Base-by-base conservation (phyloP, 2,113 vertebrate genomes). In the Chaetops frenatus region DNA sequence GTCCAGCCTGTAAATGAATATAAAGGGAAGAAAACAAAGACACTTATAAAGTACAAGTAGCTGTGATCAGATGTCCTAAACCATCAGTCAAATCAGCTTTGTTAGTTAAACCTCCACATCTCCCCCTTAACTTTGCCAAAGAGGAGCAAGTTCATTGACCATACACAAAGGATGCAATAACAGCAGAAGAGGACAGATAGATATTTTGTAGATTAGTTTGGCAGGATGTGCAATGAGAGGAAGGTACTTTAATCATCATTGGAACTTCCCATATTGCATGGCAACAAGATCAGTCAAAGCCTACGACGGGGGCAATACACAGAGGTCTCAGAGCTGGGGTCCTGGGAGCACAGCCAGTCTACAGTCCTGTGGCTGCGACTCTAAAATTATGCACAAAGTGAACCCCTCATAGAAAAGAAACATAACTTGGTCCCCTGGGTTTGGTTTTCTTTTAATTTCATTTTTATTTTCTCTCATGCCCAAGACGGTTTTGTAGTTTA, bases 1-100 rank as follows among this genome's bases (percentile, higher is more conserved):
- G 99, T 99, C 99, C 99, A 99, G 98, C 99, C 99, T 99, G 99
- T 96, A 98, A 98, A 98, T 98, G 98, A 98, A 98, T 98, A 98
- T 98, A 98, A 98, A 98, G 98, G 98, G 98, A 99, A 99, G 98
- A 98, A 98, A 97, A 99, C 97, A 99, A 96, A 98, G 98, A 98
- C 97, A 98, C 98, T 98, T 97, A 98, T 98, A 98, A 99, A 98
- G 97, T 98, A 97, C 92, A 98, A 97, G 97, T 97, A 96, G 94
- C 95, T 97, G 95, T 81, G 97, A 97, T 95, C 89, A 98, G 97
- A 97, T 93, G 93, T 97, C 96, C 96, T 97, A 97, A 94, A 98
- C 97, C 98, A 98, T 97, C 97, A 98, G 97, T 98, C 97, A 98
- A 96, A 98, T 95, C 97, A 97, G 97, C 96, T 98, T 98, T 92